phyloP scores from a whole-genome alignment of 2,888 invertebrate species.

The Asteroscopus sphinx region DNA sequence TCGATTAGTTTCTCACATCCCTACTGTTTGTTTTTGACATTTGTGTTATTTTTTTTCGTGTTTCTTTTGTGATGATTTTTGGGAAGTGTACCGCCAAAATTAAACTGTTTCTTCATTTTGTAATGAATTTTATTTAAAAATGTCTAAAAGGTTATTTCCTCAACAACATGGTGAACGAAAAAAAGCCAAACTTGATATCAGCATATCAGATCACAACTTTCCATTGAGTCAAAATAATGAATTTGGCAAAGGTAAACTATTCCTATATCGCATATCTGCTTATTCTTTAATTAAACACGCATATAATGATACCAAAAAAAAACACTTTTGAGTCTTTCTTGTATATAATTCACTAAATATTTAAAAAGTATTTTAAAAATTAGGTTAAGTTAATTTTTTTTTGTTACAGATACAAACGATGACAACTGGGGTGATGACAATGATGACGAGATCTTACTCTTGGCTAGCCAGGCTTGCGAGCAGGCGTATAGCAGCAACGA shows the following conservation, averaged over 20 bases:
- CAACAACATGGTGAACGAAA: slow-evolving; percentile 80
- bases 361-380: background rate
- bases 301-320: background rate
- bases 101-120: slow-evolving; percentile 42
- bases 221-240: slow-evolving; percentile 81
- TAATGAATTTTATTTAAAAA: slow-evolving; percentile 57
- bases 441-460: slow-evolving; percentile 84
- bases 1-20: too few relatives aligned
- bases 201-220: slow-evolving; percentile 83
- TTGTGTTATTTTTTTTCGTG: background rate
- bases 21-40: background rate
- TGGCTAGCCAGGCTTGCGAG: slow-evolving; percentile 86
- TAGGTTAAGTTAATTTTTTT: slow-evolving; percentile 31
- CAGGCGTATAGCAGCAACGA: slow-evolving; percentile 71
- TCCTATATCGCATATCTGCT: background rate
- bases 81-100: slow-evolving; percentile 60
- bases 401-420: slow-evolving; percentile 57
- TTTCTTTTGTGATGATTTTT: slow-evolving; percentile 11
- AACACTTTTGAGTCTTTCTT: background rate
- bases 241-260: slow-evolving; percentile 69
- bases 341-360: background rate
- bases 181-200: slow-evolving; percentile 80
- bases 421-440: slow-evolving; percentile 85
- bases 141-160: slow-evolving; percentile 81
- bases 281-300: background rate